A percentile compares a stretch with the other conserved stretches of the same genome.
Evolutionary conservation across 2,888 invertebrate species (phyloP).

Genomic region (Coelopa pilipes): DNA sequence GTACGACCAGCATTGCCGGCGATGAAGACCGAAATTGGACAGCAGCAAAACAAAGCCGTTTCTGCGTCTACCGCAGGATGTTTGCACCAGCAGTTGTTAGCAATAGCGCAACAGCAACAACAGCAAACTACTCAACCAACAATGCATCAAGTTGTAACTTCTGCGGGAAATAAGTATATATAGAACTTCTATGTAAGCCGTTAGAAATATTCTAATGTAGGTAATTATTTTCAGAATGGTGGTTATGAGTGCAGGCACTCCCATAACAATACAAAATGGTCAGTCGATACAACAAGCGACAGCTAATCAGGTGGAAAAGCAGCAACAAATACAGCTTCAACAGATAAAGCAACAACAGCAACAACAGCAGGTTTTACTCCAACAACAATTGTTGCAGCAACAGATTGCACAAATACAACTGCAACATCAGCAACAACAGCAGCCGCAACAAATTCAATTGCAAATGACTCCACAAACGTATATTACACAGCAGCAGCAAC

Average conservation of each 20-base stretch:
- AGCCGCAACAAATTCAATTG: slow-evolving; percentile 64
- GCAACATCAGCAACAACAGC: slow-evolving; percentile 61
- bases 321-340: slow-evolving; percentile 53
- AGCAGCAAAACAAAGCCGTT: slow-evolving; percentile 54
- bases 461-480: slow-evolving; percentile 65
- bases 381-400: slow-evolving; percentile 61
- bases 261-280: slow-evolving; percentile 63
- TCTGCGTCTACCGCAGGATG: slow-evolving; percentile 57
- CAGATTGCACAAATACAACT: slow-evolving; percentile 58
- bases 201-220: background rate
- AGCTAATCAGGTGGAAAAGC: slow-evolving; percentile 57
- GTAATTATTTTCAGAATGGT: slow-evolving; percentile 57
- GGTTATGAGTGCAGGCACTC: slow-evolving; percentile 66
- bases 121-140: slow-evolving; percentile 60
- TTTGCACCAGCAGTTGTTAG: slow-evolving; percentile 63
- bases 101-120: slow-evolving; percentile 63
- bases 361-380: slow-evolving; percentile 54
- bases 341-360: slow-evolving; percentile 57
- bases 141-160: slow-evolving; percentile 68
- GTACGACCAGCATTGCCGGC: slow-evolving; percentile 76
- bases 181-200: background rate
- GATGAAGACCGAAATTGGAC: slow-evolving; percentile 75
- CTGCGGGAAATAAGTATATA: slow-evolving; percentile 68
- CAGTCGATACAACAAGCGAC: slow-evolving; percentile 60
- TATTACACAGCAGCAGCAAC: slow-evolving; percentile 69